Conservation (phyloP, 2,797 vertebrate species). For the Poeciliopsis turneri region DNA sequence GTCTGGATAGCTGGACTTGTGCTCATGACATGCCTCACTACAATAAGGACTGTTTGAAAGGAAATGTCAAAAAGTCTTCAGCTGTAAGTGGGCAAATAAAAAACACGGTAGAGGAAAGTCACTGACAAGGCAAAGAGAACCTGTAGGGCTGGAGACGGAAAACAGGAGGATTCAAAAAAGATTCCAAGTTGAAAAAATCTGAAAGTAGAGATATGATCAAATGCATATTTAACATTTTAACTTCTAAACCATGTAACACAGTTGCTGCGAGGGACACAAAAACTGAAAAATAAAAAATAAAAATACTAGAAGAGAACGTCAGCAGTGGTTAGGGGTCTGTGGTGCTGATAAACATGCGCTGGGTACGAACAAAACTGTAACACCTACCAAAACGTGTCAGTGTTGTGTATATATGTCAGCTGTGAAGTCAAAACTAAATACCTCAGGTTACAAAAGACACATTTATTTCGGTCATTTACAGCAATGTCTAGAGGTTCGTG, state of each 20-base stretch:
- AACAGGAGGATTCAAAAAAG: no score
- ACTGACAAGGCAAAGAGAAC: background rate
- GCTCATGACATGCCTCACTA: no score
- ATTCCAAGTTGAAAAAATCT: background rate
- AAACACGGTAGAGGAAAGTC: background rate
- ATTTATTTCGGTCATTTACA: background rate
- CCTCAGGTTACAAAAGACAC: no score
- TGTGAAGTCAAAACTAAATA: no score
- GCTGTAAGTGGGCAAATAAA: background rate
- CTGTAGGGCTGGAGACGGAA: no score
- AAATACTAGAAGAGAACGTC: background rate
- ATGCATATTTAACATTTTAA: background rate
- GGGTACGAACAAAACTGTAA: background rate
- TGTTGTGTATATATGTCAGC: no score
- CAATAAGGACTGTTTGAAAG: no score
- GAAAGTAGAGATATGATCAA: background rate
- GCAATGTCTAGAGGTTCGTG: background rate
- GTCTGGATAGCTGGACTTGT: no score
- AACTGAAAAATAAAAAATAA: background rate
- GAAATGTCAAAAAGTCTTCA: background rate
- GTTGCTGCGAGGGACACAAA: background rate
- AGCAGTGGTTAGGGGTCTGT: background rate
- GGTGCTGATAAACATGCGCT: background rate
- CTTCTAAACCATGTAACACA: background rate
- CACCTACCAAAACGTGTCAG: background rate